A percentile compares a stretch with the other conserved stretches of the same genome.
Evolutionary conservation across 2,888 invertebrate genomes (phyloP).

Genomic region (Nymphalis c-album): DNA sequence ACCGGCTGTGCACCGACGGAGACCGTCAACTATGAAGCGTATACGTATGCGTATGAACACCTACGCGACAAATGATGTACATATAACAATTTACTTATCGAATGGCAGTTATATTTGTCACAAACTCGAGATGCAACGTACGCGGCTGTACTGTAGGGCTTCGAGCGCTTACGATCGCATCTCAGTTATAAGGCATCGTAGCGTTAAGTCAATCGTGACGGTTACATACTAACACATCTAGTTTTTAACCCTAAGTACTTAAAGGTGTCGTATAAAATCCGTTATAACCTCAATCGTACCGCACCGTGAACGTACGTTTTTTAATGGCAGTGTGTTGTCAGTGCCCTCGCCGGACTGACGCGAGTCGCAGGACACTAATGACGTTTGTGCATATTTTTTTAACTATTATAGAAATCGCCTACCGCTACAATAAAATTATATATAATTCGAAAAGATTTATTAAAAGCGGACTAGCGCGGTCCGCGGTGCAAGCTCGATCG

Average conservation of each 20-base stretch:
- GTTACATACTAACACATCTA: conserved; percentile 50
- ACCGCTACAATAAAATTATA: conserved; percentile 67
- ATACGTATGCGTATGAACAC: conserved; percentile 55
- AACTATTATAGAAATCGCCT: conserved; percentile 62
- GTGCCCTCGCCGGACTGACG: conserved; percentile 55
- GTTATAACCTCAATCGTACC: conserved; percentile 54
- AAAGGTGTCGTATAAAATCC: conserved; percentile 49
- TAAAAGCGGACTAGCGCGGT: conserved; percentile 67
- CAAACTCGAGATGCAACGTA: conserved; percentile 56
- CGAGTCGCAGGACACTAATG: conserved; percentile 69
- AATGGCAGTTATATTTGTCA: conserved; percentile 79
- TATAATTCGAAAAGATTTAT: conserved; percentile 56
- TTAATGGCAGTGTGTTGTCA: conserved; percentile 77
- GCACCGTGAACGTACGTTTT: conserved; percentile 65
- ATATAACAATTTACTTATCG: conserved; percentile 74
- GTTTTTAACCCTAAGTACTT: conserved; percentile 38
- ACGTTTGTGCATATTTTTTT: conserved; percentile 70
- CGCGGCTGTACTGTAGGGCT: conserved; percentile 35
- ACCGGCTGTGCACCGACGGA: conserved; percentile 76
- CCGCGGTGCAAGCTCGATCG: conserved; percentile 76
- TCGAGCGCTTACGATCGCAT: conserved; percentile 46
- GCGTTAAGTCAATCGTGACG: conserved; percentile 53
- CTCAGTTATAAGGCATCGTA: conserved; percentile 72
- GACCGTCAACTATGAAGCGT: conserved; percentile 71
- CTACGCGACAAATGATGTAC: conserved; percentile 71